Conservation (phyloP, 1,140 invertebrate genomes). For the Drosophila burlai region DNA sequence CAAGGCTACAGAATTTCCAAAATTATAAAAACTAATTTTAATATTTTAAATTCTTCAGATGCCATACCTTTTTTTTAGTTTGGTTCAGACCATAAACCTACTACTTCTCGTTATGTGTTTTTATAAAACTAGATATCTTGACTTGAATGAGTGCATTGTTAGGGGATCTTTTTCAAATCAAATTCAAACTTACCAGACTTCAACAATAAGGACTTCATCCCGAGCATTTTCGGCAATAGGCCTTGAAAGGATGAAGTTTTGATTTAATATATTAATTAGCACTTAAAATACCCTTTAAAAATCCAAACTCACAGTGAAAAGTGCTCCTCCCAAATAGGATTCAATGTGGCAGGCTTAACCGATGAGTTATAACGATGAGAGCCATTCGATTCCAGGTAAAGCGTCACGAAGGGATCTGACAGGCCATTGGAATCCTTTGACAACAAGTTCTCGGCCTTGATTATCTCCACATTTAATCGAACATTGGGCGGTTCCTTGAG, state of each 20-base stretch:
- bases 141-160: conserved; percentile 16
- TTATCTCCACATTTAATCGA: conserved; percentile 95
- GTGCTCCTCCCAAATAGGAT: conserved; percentile 98
- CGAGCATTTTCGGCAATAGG: conserved; percentile 38
- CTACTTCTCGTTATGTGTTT: conserved; percentile 6
- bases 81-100: conserved; percentile 4
- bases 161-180: no score
- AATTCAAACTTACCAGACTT: conserved; percentile 33
- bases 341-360: conserved; percentile 95
- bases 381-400: no score
- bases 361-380: conserved; percentile 94
- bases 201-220: conserved; percentile 41
- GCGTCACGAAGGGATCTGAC: no score
- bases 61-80: conserved; percentile 18
- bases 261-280: not conserved
- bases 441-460: conserved; percentile 96
- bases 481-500: conserved; percentile 95
- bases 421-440: conserved; percentile 98
- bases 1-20: not conserved
- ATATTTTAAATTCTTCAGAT: not conserved
- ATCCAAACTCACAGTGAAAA: conserved; percentile 95
- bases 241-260: not conserved
- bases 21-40: not conserved
- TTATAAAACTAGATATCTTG: conserved; percentile 6
- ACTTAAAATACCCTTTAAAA: not conserved